A percentile compares a stretch with the other conserved stretches of the same genome.
Evolutionary conservation across 2,797 vertebrate species (phyloP).

Genomic region (Acropternis orthonyx): DNA sequence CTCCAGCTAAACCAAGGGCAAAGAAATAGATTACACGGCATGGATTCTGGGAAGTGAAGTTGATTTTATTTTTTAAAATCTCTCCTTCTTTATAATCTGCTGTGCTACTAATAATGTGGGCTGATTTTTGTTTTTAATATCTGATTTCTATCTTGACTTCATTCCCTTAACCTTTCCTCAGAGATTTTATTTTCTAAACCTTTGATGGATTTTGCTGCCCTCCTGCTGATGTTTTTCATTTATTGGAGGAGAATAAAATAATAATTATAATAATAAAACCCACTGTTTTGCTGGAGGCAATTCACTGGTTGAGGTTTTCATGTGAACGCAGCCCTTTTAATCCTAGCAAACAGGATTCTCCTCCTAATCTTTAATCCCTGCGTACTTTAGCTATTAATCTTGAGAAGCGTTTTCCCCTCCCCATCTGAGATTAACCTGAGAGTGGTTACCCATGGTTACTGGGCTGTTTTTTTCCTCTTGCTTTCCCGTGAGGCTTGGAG

Average conservation of each 20-base stretch:
- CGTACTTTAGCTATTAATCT: conserved; percentile 67
- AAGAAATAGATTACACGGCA: neutral
- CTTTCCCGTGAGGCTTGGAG: neutral
- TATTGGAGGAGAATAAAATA: conserved; percentile 49
- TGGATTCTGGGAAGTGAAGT: conserved; percentile 24
- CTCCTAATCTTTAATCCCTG: conserved; percentile 64
- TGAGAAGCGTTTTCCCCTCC: conserved; percentile 50
- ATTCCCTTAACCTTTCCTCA: conserved; percentile 46
- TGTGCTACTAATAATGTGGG: conserved; percentile 41
- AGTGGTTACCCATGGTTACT: conserved; percentile 48
- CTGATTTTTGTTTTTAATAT: conserved; percentile 61
- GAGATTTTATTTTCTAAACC: conserved; percentile 59
- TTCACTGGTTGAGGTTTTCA: conserved; percentile 65
- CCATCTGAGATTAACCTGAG: conserved; percentile 54
- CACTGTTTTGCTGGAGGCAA: conserved; percentile 38
- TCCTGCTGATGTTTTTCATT: conserved; percentile 56
- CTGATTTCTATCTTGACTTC: conserved; percentile 57
- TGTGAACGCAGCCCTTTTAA: conserved; percentile 56
- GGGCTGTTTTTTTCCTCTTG: neutral
- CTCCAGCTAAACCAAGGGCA: neutral
- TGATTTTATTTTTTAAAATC: neutral
- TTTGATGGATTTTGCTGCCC: conserved; percentile 63
- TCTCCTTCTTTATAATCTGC: conserved; percentile 47
- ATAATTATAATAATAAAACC: conserved; percentile 57
- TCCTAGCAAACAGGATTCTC: conserved; percentile 64